Percentiles rank a stretch among this genome's conserved stretches.
phyloP scores from a whole-genome alignment of 2,888 invertebrate species.

The Trisateles emortualis region DNA sequence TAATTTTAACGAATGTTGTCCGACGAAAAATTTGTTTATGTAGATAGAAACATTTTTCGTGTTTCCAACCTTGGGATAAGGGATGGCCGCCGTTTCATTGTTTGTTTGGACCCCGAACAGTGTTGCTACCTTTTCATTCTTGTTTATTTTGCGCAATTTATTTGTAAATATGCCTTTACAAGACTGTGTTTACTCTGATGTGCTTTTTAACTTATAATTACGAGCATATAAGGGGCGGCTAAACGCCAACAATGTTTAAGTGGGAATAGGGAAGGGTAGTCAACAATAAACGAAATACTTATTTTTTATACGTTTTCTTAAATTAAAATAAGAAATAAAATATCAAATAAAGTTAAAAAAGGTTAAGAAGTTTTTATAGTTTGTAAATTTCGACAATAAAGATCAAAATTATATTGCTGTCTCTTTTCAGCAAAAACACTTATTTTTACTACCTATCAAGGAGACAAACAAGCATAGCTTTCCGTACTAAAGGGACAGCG shows the following conservation, averaged over 20 bases:
- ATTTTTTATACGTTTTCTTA: no score
- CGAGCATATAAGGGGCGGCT: slow-evolving; percentile 5
- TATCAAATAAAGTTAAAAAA: no score
- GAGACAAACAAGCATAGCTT: no score
- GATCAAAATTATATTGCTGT: no score
- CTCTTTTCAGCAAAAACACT: no score
- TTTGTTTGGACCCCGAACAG: slow-evolving; percentile 14
- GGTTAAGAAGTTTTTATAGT: no score
- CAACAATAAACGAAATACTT: no score
- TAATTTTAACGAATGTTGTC: slow-evolving; percentile 5
- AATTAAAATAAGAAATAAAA: no score
- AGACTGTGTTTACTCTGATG: slow-evolving; percentile 10
- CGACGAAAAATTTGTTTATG: slow-evolving; percentile 15
- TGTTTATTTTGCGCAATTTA: slow-evolving; percentile 29
- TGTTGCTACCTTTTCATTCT: slow-evolving; percentile 20
- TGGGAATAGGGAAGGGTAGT: neutral
- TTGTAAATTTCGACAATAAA: no score
- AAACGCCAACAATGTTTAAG: neutral
- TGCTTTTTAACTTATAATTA: slow-evolving; percentile 10
- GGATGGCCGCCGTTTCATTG: slow-evolving; percentile 29
- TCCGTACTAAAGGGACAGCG: no score
- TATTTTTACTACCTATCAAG: no score
- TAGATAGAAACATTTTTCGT: slow-evolving; percentile 19
- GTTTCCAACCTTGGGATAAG: slow-evolving; percentile 15
- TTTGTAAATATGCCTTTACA: slow-evolving; percentile 16